Conservation (phyloP, 2,113 vertebrate genomes). For the Semnornis frantzii region DNA sequence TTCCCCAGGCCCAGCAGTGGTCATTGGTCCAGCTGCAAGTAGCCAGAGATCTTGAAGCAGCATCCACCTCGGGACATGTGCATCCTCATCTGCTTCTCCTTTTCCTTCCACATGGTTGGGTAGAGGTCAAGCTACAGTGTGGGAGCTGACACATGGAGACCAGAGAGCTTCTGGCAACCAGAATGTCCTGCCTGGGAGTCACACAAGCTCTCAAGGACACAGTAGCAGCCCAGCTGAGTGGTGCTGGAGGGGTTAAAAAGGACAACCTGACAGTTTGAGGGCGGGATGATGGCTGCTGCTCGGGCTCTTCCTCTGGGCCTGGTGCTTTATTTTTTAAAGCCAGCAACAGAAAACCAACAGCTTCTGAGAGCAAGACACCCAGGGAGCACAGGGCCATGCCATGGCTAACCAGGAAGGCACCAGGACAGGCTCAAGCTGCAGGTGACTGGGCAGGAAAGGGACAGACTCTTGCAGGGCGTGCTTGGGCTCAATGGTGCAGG, state of each 20-base stretch:
- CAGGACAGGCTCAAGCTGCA: background rate
- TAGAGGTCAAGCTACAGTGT: accelerated
- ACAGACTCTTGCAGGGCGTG: background rate
- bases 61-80: background rate
- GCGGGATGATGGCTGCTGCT: background rate
- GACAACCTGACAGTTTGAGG: background rate
- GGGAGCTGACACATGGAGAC: accelerated
- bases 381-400: background rate
- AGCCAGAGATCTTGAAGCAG: accelerated
- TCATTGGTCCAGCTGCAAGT: background rate
- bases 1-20: background rate
- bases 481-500: background rate
- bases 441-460: background rate
- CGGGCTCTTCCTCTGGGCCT: background rate
- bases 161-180: background rate
- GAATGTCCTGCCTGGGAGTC: no score
- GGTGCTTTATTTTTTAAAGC: background rate
- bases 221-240: background rate
- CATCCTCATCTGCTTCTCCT: background rate
- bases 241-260: background rate
- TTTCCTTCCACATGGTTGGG: accelerated
- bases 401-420: background rate
- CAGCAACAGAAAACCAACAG: background rate
- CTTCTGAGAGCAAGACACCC: background rate
- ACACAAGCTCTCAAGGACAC: background rate